A percentile compares a stretch with the other conserved stretches of the same genome.
Conservation (phyloP, 2,113 vertebrate genomes). For the Burhinus bistriatus region DNA sequence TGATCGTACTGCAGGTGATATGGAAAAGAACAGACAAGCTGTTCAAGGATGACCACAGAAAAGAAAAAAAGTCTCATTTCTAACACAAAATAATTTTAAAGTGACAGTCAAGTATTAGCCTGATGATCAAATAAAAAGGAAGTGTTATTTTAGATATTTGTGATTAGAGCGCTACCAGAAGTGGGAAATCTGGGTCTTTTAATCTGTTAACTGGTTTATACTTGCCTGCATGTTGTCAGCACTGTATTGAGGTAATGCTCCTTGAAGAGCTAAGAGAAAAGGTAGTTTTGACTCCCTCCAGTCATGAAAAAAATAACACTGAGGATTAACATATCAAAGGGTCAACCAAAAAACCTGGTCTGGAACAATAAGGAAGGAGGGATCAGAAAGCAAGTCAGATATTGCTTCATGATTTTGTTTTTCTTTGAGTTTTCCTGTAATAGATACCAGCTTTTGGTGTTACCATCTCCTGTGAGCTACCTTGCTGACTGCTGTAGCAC, state of each 20-base stretch:
- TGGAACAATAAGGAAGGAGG: background rate
- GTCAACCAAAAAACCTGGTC: background rate
- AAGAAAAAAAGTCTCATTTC: background rate
- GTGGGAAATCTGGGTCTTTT: background rate
- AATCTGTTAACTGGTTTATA: background rate
- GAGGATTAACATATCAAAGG: background rate
- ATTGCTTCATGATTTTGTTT: background rate
- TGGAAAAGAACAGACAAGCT: background rate
- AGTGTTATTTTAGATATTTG: background rate
- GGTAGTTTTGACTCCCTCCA: background rate
- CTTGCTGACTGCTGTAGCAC: background rate
- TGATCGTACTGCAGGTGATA: background rate
- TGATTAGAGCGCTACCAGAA: background rate
- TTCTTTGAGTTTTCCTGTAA: background rate
- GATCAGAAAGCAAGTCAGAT: background rate
- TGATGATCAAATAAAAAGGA: background rate
- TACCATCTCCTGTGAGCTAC: background rate
- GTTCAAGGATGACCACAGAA: background rate
- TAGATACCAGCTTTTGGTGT: background rate
- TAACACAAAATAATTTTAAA: background rate
- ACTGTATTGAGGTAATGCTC: background rate
- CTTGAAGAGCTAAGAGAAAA: background rate
- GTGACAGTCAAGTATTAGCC: background rate
- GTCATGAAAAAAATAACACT: background rate
- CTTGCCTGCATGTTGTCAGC: background rate